These are phyloP conservation scores for Trichogramma dendrolimi DNA, from an alignment of 2,888 invertebrate species.

Conservation along the genomic window DNA sequence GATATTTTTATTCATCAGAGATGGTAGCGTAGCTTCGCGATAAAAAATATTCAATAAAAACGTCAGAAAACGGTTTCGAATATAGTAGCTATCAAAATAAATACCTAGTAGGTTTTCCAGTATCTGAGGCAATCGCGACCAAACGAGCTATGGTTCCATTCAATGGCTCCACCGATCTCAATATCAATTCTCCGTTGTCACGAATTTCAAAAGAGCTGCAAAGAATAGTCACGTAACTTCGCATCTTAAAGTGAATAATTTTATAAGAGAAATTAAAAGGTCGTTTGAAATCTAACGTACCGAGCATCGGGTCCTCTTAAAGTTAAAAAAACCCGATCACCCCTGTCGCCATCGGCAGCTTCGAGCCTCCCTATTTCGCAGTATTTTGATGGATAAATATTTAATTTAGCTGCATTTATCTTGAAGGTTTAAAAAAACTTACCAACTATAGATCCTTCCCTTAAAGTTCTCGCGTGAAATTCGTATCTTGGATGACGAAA, in stretches of 20 bases:
- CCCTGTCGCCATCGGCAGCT: conserved; percentile 82
- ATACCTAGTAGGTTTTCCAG: conserved; percentile 77
- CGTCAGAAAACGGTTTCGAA: background rate
- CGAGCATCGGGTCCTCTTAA: conserved; percentile 68
- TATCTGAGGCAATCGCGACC: conserved; percentile 79
- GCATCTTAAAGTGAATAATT: background rate
- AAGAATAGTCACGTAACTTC: conserved; percentile 14
- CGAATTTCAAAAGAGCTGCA: conserved; percentile 63
- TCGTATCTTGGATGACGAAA: conserved; percentile 86
- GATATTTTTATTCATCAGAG: too few species aligned
- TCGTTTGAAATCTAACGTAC: conserved; percentile 44
- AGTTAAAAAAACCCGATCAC: conserved; percentile 69
- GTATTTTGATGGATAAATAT: background rate
- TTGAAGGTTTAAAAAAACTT: conserved; percentile 2
- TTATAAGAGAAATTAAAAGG: background rate
- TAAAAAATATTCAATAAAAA: background rate
- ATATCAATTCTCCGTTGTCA: conserved; percentile 62
- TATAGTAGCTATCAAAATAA: background rate
- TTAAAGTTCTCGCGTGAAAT: conserved; percentile 55
- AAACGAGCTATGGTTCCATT: conserved; percentile 64
- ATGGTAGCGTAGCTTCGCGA: too few species aligned
- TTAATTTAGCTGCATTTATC: background rate
- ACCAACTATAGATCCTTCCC: conserved; percentile 47
- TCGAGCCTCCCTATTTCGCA: conserved; percentile 64
- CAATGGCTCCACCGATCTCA: conserved; percentile 47